A percentile compares a stretch with the other conserved stretches of the same genome.
Evolutionary conservation across 1,140 invertebrate species (phyloP).

Genomic region (Eueides isabella): DNA sequence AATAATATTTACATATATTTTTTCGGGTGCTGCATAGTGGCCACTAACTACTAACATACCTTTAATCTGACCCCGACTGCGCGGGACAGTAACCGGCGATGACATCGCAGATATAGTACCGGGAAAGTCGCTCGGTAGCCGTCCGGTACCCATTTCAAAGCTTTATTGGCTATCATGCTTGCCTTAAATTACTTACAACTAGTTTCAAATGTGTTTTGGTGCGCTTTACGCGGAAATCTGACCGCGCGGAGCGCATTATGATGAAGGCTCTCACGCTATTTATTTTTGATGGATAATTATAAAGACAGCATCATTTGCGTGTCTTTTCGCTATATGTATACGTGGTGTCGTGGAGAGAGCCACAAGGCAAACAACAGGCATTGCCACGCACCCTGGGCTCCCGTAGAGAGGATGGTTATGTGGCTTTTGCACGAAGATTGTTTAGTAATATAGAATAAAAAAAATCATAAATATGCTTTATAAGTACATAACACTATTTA

Average conservation of each 20-base stretch:
- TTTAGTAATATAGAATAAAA: slow-evolving; percentile 1
- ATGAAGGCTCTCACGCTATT: slow-evolving; percentile 65
- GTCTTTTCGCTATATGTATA: slow-evolving; percentile 61
- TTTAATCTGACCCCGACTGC: slow-evolving; percentile 52
- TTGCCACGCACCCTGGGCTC: slow-evolving; percentile 65
- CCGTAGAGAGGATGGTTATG: slow-evolving; percentile 63
- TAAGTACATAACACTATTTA: background rate
- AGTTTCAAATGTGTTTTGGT: slow-evolving; percentile 73
- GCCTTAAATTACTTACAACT: slow-evolving; percentile 61
- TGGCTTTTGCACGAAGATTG: slow-evolving; percentile 65
- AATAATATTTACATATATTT: slow-evolving; percentile 26
- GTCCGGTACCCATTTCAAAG: slow-evolving; percentile 62
- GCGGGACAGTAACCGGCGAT: slow-evolving; percentile 55
- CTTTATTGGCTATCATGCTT: slow-evolving; percentile 76
- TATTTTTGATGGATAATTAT: slow-evolving; percentile 53
- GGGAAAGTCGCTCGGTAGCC: slow-evolving; percentile 72
- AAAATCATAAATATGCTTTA: background rate
- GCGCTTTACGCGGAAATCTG: slow-evolving; percentile 69
- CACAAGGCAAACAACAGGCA: slow-evolving; percentile 48
- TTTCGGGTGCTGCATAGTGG: slow-evolving; percentile 31
- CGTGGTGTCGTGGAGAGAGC: slow-evolving; percentile 50
- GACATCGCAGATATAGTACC: slow-evolving; percentile 62
- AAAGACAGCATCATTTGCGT: slow-evolving; percentile 66
- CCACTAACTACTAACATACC: slow-evolving; percentile 24
- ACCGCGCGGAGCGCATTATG: slow-evolving; percentile 52